phyloP scores from a whole-genome alignment of 2,113 vertebrate genomes.

The Apeltes quadracus region DNA sequence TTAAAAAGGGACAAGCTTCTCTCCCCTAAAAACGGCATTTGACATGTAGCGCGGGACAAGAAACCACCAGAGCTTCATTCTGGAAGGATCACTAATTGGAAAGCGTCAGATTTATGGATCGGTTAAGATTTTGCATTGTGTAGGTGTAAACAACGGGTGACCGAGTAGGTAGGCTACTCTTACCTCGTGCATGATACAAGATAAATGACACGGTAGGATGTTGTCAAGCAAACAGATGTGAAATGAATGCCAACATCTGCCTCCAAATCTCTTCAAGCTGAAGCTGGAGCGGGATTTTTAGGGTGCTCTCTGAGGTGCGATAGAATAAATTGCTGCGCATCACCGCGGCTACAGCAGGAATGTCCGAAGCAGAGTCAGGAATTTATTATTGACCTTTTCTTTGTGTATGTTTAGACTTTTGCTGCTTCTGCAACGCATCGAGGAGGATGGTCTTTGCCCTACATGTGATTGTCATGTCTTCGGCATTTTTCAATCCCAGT shows the following conservation, averaged over 20 bases:
- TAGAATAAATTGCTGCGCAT: constrained; percentile 70
- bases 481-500: constrained; percentile 88
- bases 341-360: constrained; percentile 22
- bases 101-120: constrained; percentile 43
- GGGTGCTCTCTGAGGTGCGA: constrained; percentile 57
- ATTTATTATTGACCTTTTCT: constrained; percentile 45
- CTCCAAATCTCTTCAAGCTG: constrained; percentile 52
- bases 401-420: constrained; percentile 46
- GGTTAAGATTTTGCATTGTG: constrained; percentile 25
- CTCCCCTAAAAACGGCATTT: constrained; percentile 15
- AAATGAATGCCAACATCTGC: constrained; percentile 61
- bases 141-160: constrained; percentile 42
- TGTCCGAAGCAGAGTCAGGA: constrained; percentile 45
- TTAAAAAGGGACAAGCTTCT: not conserved
- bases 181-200: constrained; percentile 24
- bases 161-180: constrained; percentile 11
- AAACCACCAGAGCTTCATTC: constrained; percentile 8
- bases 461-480: constrained; percentile 85
- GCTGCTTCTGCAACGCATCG: constrained; percentile 60
- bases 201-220: not conserved
- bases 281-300: constrained; percentile 60
- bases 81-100: constrained; percentile 34
- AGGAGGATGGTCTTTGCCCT: constrained; percentile 80
- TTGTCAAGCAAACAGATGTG: constrained; percentile 55
- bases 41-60: not conserved